Conservation (phyloP, 2,113 vertebrate genomes). For the Suricata suricatta region DNA sequence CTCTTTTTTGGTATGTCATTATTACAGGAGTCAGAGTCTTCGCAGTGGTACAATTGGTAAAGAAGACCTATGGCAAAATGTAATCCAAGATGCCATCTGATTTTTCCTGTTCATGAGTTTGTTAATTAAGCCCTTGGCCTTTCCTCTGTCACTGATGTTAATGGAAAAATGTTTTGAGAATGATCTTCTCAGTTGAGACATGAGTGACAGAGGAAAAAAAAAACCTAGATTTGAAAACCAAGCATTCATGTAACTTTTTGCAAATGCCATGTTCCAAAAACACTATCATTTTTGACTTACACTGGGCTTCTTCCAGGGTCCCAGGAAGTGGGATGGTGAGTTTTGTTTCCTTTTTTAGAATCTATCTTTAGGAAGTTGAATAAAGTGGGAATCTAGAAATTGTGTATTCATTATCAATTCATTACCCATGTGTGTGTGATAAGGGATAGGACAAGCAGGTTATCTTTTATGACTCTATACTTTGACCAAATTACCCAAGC, state of each 20-base stretch:
- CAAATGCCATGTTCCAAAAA: not conserved
- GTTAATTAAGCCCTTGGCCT: not conserved
- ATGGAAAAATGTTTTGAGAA: not conserved
- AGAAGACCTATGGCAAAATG: not conserved
- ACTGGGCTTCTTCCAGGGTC: not conserved
- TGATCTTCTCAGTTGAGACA: not conserved
- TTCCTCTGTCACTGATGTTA: not conserved
- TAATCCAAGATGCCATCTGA: not conserved
- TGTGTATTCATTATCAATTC: not conserved
- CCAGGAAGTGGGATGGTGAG: not conserved
- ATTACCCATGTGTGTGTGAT: not conserved
- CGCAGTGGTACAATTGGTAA: not conserved
- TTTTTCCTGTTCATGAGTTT: not conserved
- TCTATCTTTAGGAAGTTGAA: not conserved
- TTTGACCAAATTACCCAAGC: not conserved
- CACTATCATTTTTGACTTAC: not conserved
- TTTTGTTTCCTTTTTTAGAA: not conserved
- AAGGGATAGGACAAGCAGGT: not conserved
- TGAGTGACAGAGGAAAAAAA: not conserved
- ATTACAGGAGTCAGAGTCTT: not conserved
- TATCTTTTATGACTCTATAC: not conserved
- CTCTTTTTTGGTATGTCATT: not conserved
- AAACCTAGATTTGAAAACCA: not conserved
- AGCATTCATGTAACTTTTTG: not conserved
- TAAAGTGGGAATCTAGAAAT: slow-evolving; percentile 1